Base-by-base conservation (phyloP, 1,140 invertebrate species). In the Aradophagus sp. region DNA sequence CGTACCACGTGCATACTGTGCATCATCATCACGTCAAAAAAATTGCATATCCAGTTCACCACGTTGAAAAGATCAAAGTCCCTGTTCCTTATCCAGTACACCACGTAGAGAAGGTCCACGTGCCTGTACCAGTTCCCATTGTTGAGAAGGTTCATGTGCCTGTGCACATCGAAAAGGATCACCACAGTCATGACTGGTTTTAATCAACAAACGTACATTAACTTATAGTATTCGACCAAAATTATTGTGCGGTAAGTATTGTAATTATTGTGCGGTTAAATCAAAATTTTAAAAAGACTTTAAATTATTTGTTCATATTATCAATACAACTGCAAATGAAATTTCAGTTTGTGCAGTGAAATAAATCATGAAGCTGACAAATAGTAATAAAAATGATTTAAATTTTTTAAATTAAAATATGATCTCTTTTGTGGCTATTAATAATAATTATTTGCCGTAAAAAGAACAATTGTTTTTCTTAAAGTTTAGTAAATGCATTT, bases 21-120 rank as follows among this genome's bases (percentile, higher is more conserved):
- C 66, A 69, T 10, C 66, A 69, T 20, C 67, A 70, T 13, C 66
- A 62, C 14, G 58, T 70, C 0, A 58, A 62, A 42, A 70, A 70
- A 12, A 10, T 70, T 10, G 6, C 50, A 14, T 56, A 58, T 36
- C 67, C 67, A 15, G 67, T 63, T 1, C 67, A 63, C 17, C 67
- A 63, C 16, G 53, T 63, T 32, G 67, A 70, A 47, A 70, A 70
- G 13, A 59, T 70, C 1, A 6, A 56, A 5, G 52, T 70, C 0
- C 67, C 66, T 0, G 66, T 70, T 31, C 56, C 58, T 13, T 63
- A 63, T 31, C 67, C 67, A 12, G 67, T 70, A 5, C 65, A 68
- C 16, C 65, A 68, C 12, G 65, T 68, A 17, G 65, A 68, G 48
- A 68, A 68, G 14, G 29, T 68, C 1, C 45, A 52, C 17, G 63